Evolutionary conservation across 2,113 vertebrate species (phyloP).

Genomic region (Pseudorectes ferrugineus): DNA sequence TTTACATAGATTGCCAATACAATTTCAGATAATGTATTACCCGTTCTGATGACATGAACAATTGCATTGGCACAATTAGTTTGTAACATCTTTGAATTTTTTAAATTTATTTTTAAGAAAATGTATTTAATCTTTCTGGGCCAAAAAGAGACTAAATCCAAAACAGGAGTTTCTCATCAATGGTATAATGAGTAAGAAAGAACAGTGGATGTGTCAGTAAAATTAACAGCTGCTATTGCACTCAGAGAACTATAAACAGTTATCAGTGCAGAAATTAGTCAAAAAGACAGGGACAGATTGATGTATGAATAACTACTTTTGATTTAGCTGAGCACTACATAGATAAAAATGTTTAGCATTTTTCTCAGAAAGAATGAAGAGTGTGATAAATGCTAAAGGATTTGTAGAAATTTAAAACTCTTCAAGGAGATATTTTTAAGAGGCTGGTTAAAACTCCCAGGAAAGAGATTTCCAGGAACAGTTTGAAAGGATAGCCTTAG

Average conservation of each 20-base stretch:
- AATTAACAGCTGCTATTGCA: neutral
- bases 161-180: neutral
- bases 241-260: neutral
- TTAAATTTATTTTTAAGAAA: neutral
- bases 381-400: neutral
- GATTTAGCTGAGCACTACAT: neutral
- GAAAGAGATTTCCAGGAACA: neutral
- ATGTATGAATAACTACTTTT: neutral
- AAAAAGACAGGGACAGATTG: neutral
- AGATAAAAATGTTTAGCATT: neutral
- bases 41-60: neutral
- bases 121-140: neutral
- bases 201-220: neutral
- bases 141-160: neutral
- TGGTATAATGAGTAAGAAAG: neutral
- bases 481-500: neutral
- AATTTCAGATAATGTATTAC: neutral
- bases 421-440: neutral
- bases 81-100: neutral
- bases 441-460: neutral
- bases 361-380: neutral
- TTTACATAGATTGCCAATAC: neutral
- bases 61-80: neutral
- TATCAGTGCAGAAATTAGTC: neutral
- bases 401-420: neutral